phyloP scores from a whole-genome alignment of 2,888 invertebrate species.

The Serrognathus titanus region DNA sequence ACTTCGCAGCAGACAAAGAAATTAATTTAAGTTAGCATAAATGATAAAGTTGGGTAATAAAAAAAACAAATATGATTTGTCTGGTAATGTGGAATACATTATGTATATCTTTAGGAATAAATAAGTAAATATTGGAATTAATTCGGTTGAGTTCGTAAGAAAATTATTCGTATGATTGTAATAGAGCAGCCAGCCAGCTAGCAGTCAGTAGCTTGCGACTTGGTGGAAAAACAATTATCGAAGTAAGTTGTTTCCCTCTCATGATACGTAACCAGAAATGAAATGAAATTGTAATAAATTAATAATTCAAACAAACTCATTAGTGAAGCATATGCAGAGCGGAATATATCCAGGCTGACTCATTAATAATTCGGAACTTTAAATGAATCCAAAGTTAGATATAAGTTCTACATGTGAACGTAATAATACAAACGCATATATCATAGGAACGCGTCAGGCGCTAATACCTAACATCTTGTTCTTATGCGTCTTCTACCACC shows the following conservation, averaged over 20 bases:
- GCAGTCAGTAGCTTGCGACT: background rate
- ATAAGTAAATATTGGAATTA: no score
- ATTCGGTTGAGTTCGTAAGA: no score
- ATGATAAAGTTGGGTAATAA: no score
- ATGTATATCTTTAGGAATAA: no score
- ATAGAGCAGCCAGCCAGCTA: no score
- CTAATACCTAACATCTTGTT: slow-evolving; percentile 29
- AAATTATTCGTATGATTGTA: no score
- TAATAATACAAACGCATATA: slow-evolving; percentile 40
- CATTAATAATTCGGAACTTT: slow-evolving; percentile 48
- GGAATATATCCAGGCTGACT: slow-evolving; percentile 43
- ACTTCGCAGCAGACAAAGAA: no score
- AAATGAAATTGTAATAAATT: slow-evolving; percentile 45
- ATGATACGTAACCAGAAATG: slow-evolving; percentile 30
- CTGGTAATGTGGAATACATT: no score
- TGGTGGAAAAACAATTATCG: slow-evolving; percentile 1
- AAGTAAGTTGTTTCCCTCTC: slow-evolving; percentile 2
- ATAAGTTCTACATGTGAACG: slow-evolving; percentile 45
- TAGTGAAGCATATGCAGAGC: slow-evolving; percentile 42
- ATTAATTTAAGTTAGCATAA: no score
- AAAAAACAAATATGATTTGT: no score
- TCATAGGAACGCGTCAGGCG: slow-evolving; percentile 31
- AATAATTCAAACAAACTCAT: slow-evolving; percentile 47
- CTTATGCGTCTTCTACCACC: slow-evolving; percentile 20
- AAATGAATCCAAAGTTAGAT: slow-evolving; percentile 45